Evolutionary conservation across 2,888 invertebrate species (phyloP).

Genomic region (Tetropium fuscum): DNA sequence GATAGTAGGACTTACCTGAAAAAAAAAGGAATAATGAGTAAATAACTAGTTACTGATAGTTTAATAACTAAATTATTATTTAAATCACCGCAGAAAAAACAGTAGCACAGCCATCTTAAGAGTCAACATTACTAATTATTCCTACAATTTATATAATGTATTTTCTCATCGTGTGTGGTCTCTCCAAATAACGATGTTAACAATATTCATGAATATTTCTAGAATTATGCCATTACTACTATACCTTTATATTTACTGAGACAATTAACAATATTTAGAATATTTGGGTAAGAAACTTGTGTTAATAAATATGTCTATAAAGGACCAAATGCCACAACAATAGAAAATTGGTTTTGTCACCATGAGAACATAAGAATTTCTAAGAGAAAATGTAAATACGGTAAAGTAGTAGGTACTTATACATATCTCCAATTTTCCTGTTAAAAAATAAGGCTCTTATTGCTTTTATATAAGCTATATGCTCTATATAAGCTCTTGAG

Average conservation of each 20-base stretch:
- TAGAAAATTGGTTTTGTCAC: constrained; percentile 23
- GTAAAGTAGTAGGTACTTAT: neutral
- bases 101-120: too few species aligned
- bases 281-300: constrained; percentile 22
- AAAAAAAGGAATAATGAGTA: too few species aligned
- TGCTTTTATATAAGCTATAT: too few species aligned
- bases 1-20: too few species aligned
- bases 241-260: constrained; percentile 10
- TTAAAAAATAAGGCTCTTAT: too few species aligned
- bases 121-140: too few species aligned
- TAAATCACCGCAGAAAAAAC: too few species aligned
- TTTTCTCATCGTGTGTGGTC: constrained; percentile 21
- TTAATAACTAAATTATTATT: too few species aligned
- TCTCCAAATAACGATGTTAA: constrained; percentile 10
- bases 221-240: constrained; percentile 17
- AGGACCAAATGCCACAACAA: constrained; percentile 23
- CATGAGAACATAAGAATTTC: constrained; percentile 15
- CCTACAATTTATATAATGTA: too few species aligned
- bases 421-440: too few species aligned
- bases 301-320: constrained; percentile 25
- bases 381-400: constrained; percentile 15
- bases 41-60: too few species aligned
- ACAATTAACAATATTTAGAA: constrained; percentile 17
- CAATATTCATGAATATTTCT: constrained; percentile 19
- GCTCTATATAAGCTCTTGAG: too few species aligned